phyloP scores from a whole-genome alignment of 2,113 vertebrate species.

The Dromas ardeola region DNA sequence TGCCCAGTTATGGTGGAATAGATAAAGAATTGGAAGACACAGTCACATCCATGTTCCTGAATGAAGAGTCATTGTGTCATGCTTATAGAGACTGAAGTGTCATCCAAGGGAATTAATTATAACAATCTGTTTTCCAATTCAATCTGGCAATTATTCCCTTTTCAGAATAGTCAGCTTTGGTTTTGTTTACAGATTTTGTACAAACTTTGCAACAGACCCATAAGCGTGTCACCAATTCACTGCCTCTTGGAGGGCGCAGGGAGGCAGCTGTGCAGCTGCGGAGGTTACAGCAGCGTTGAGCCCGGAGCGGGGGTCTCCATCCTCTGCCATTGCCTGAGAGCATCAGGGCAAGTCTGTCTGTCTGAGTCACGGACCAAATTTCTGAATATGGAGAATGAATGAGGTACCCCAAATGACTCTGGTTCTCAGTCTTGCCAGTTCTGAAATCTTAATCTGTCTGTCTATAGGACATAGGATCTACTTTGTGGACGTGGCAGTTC shows the following conservation, averaged over 20 bases:
- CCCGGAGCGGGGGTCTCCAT: not conserved
- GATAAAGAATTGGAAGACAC: not conserved
- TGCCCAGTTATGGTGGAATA: not conserved
- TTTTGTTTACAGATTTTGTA: not conserved
- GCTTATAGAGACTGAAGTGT: not conserved
- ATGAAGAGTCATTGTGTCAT: not conserved
- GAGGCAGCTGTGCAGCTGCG: not conserved
- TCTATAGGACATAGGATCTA: not conserved
- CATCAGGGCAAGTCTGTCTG: not conserved
- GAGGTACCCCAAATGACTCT: not conserved
- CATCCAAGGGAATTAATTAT: conserved; percentile 19
- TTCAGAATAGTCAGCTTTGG: not conserved
- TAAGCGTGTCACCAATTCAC: not conserved
- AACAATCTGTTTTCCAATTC: not conserved
- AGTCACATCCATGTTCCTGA: not conserved
- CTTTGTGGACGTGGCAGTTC: not conserved
- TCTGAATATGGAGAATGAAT: not conserved
- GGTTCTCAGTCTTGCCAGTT: not conserved
- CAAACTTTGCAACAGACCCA: not conserved
- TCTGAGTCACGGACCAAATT: not conserved
- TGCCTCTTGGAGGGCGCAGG: not conserved
- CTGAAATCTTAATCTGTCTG: not conserved
- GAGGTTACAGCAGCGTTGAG: not conserved
- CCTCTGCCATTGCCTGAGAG: not conserved
- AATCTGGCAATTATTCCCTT: conserved; percentile 6